Evolutionary conservation across 2,888 invertebrate genomes (phyloP), one percentile per base, ranked within the genome.

Genomic region (Limnephilus marmoratus): DNA sequence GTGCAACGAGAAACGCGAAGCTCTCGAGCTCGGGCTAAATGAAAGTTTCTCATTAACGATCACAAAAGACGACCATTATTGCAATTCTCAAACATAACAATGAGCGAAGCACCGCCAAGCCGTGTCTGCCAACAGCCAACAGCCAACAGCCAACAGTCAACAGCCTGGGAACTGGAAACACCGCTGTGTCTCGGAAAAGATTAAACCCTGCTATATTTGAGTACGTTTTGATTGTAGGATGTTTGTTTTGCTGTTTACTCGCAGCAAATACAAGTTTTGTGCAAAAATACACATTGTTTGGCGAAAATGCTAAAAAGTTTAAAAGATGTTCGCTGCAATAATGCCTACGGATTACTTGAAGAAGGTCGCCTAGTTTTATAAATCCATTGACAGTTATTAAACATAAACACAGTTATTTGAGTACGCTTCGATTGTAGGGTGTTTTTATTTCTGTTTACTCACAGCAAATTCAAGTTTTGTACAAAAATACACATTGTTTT

Each of bases 41-140:
- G 81, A 92, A 92, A 92, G 90, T 92, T 92, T 92, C 90, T 90
- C 92, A 92, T 92, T 92, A 92, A 85, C 41, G 90, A 90, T 53
- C 89, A 90, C 92, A 92, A 90, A 92, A 90, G 90, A 81, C 37
- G 29, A 49, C 85, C 92, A 83, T 90, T 90, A 90, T 90, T 90
- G 90, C 90, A 90, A 68, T 90, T 85, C 90, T 90, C 90, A 68
- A 82, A 85, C 90, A 68, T 83, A 90, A 90, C 90, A 90, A 90
- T 82, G 90, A 90, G 82, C 13, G 90, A 90, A 49, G 29, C 31
- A 45, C 68, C 68, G n/a, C 68, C 53, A 18, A 53, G 53, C 18
- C 68, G n/a, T 68, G 68, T 68, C 68, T 82, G 82, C 31, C 90
- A 82, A 90, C 82, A 81, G 68, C 90, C 90, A 90, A 90, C 82